phyloP scores from a whole-genome alignment of 37 sponge, comb jelly and placozoan species.

The Beroe ovata region DNA sequence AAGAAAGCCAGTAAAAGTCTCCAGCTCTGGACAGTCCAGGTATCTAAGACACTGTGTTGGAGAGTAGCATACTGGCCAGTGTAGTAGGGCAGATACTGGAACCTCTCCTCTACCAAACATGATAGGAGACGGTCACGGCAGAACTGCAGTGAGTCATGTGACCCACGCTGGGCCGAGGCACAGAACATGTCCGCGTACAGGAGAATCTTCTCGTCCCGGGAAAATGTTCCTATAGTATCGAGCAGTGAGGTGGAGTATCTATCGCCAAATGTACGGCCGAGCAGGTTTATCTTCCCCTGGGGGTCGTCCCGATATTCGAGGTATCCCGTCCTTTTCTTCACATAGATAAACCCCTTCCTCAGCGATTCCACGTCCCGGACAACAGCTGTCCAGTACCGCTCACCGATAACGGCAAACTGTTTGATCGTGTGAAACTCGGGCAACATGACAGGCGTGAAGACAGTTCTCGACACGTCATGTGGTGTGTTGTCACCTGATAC shows the following conservation, averaged over 20 bases:
- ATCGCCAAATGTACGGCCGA: constrained; percentile 50
- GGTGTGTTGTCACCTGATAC: background rate
- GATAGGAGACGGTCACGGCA: background rate
- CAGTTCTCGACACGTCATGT: background rate
- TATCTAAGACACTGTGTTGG: background rate
- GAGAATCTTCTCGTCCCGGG: constrained; percentile 12
- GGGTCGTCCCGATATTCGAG: constrained; percentile 44
- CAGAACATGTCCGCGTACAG: constrained; percentile 43
- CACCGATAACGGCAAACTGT: constrained; percentile 71
- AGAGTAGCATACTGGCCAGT: background rate
- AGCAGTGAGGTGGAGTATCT: background rate
- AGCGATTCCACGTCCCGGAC: constrained; percentile 61
- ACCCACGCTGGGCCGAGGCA: background rate
- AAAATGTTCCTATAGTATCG: constrained; percentile 26
- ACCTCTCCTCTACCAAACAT: constrained; percentile 13
- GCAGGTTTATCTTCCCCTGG: constrained; percentile 45
- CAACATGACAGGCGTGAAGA: constrained; percentile 58
- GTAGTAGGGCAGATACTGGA: constrained; percentile 40
- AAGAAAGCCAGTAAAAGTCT: constrained; percentile 6
- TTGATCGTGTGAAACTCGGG: constrained; percentile 62
- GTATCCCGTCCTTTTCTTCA: constrained; percentile 34
- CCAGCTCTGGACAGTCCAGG: background rate
- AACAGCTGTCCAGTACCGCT: constrained; percentile 72
- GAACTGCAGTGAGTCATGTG: background rate
- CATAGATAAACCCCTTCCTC: constrained; percentile 36